Base-by-base conservation (phyloP, 2,888 invertebrate genomes). In the Drosophila kambysellisi region DNA sequence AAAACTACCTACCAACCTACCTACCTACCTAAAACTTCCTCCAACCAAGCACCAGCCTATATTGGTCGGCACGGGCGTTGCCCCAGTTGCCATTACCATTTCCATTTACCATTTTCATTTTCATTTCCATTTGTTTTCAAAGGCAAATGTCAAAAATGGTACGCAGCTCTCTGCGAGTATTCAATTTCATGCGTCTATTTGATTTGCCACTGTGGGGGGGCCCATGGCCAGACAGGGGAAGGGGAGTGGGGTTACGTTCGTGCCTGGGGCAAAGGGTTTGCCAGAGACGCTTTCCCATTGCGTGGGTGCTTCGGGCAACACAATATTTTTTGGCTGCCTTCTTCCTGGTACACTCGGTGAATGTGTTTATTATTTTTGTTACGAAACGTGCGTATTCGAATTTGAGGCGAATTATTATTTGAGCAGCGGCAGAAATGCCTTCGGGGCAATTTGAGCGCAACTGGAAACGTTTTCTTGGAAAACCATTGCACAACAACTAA, bases 171-270 rank as follows among this genome's bases (percentile, higher is more conserved):
- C 76, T 30, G 30, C 51, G 30, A 51, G 57, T 90, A 84, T 84
- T 84, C 79, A 88, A 86, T 90, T 87, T 88, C 87, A 87, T 89
- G 80, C 88, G 85, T 88, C 79, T 86, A 88, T 82, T 84, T 78
- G 80, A 70, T 85, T 89, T 81, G 82, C 80, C 85, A 80, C 70
- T 46, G 65, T 62, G 59, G 58, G 46, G 15, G 39, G 29, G 29
- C 30, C 15, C 39, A 20, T 25, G 51, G 50, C 9, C 32, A 48
- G 48, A 12, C 43, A 29, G 4, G 0, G 11, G 6, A 2, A 2
- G 56, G n/a, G n/a, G 7, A 1, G n/a, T 69, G 48, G 79, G 74
- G 75, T 61, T 67, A 70, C 59, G 63, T 51, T 63, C 37, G 17
- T 35, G 85, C 81, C 81, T 54, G 25, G 52, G 59, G 76, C 62